A percentile compares a stretch with the other conserved stretches of the same genome.
Conservation (phyloP, 2,797 vertebrate species). For the Cacajao melanocephalus region DNA sequence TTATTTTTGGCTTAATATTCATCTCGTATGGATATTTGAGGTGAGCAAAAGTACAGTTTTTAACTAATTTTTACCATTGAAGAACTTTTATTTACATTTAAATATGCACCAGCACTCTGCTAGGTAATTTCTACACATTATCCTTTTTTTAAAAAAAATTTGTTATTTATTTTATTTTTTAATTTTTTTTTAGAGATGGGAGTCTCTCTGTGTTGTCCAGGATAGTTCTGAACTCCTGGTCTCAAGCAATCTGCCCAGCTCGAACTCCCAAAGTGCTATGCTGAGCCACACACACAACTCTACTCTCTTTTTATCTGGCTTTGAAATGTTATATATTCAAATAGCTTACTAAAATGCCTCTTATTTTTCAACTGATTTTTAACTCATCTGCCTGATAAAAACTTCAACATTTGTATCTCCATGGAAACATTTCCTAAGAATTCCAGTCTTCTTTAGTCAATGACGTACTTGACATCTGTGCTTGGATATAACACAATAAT, state of each 20-base stretch:
- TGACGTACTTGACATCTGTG: neutral
- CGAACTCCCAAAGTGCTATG: neutral
- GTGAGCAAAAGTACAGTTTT: neutral
- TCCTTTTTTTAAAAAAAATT: neutral
- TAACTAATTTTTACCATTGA: neutral
- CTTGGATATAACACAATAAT: neutral
- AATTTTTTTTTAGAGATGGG: too few relatives aligned
- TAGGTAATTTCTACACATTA: neutral
- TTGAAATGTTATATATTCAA: neutral
- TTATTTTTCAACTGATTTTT: slow-evolving; percentile 27
- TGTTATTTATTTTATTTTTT: too few relatives aligned
- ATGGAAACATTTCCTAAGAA: neutral
- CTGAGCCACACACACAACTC: neutral
- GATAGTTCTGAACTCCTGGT: neutral
- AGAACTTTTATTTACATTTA: neutral
- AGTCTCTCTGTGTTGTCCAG: neutral
- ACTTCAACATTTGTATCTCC: neutral
- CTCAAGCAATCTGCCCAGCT: neutral
- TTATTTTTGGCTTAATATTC: neutral
- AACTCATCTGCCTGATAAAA: neutral
- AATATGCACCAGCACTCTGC: neutral
- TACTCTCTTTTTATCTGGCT: neutral
- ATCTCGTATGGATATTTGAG: neutral
- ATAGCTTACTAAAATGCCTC: neutral
- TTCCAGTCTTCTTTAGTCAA: neutral